phyloP scores from a whole-genome alignment of 2,113 vertebrate species.

The Physeter macrocephalus region DNA sequence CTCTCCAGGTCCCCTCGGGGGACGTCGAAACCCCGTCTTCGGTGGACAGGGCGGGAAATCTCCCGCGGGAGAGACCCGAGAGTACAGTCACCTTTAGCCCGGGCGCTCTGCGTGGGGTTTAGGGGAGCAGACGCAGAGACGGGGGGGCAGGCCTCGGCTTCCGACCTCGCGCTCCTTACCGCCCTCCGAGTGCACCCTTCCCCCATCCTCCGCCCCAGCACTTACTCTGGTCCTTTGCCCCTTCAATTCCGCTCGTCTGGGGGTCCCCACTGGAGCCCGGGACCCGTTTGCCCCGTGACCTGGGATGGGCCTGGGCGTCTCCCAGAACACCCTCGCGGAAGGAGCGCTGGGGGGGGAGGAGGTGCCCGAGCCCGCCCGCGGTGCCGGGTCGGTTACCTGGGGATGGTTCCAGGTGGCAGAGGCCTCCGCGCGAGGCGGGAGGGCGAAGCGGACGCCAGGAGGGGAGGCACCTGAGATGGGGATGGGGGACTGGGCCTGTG shows the following conservation, averaged over 20 bases:
- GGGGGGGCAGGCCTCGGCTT: not conserved
- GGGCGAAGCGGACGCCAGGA: not conserved
- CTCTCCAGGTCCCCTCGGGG: not conserved
- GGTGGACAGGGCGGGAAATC: not conserved
- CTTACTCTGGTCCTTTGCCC: not conserved
- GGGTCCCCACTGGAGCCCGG: not conserved
- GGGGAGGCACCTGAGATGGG: not conserved
- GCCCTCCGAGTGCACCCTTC: not conserved
- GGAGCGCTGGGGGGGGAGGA: fast-evolving
- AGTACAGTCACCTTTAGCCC: too few relatives aligned
- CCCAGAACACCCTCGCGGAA: fast-evolving
- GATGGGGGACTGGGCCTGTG: not conserved
- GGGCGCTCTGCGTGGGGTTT: not conserved
- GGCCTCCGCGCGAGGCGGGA: not conserved
- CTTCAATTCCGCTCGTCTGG: not conserved
- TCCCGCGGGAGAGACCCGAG: not conserved
- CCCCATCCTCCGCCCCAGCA: fast-evolving
- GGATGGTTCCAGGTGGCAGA: not conserved
- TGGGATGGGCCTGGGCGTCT: fast-evolving
- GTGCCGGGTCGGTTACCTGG: not conserved
- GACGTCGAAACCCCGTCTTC: fast-evolving
- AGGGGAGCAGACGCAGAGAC: not conserved
- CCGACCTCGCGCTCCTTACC: fast-evolving
- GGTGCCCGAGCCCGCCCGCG: fast-evolving
- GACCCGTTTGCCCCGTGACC: not conserved